Base-by-base conservation (phyloP, 2,797 vertebrate genomes). In the Esox masquinongy region DNA sequence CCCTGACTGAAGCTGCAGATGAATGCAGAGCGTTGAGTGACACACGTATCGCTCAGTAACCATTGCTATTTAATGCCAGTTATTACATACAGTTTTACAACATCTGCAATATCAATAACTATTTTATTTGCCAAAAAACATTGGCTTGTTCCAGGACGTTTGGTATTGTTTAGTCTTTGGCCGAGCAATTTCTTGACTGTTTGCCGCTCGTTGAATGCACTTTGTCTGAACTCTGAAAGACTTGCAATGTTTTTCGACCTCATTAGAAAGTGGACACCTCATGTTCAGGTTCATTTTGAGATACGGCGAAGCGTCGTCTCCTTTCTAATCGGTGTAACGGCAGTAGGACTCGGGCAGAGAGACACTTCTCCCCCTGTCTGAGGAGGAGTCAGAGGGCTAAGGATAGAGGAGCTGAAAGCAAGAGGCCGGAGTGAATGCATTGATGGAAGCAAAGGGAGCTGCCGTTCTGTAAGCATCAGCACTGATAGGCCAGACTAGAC, bases 301-400 rank as follows among this genome's bases (percentile, higher is more conserved):
- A 83, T 70, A 56, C 47, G 75, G 75, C 1, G 29, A 59, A 39
- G 0, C 39, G 63, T 16, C 24, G n/a, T 59, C 73, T 73, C 70
- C 63, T 24, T 83, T 85, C 82, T 86, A 80, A 89, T 90, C 88
- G 77, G 80, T 74, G 71, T 79, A 72, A 89, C 86, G 82, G 24
- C 74, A 50, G 68, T 11, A 34, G 56, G 22, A 15, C 26, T 22
- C 56, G 22, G 66, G 36, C 22, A n/a, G 59, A 19, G 59, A 19
- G 67, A 8, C 6, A 49, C 73, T 14, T 36, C 26, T 67, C 43
- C 39, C 75, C 69, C 17, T 74, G 79, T 73, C 80, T 63, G 72
- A 47, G 36, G 26, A 43, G 80, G 78, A 81, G 77, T 74, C 84
- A 69, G 56, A 67, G 16, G 43, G 29, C 47, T 24, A 26, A 17